Conservation (phyloP, 2,888 invertebrate genomes). For the Orthosia incerta region DNA sequence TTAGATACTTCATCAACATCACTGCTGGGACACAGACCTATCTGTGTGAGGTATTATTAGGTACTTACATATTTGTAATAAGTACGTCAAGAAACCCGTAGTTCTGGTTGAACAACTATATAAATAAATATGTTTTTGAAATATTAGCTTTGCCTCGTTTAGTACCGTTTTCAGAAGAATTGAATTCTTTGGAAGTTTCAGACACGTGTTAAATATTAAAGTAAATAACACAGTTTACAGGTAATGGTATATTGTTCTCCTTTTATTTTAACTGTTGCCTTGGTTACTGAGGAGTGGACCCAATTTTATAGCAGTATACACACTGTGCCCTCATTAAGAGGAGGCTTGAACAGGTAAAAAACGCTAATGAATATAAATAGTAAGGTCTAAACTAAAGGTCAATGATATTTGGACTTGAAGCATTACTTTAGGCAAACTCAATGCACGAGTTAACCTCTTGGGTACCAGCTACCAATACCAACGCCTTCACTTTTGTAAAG, state of each 20-base stretch:
- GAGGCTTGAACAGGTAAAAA: not conserved
- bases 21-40: too few relatives aligned
- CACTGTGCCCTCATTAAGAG: not conserved
- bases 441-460: too few relatives aligned
- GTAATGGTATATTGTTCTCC: not conserved
- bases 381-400: too few relatives aligned
- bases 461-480: too few relatives aligned
- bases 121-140: conserved; percentile 1
- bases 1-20: not conserved
- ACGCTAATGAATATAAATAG: not conserved
- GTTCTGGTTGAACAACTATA: not conserved
- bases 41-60: too few relatives aligned
- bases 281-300: not conserved
- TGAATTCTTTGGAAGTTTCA: not conserved
- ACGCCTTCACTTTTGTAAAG: too few relatives aligned
- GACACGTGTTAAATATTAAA: not conserved
- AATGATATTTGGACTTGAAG: too few relatives aligned
- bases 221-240: not conserved
- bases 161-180: not conserved
- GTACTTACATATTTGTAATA: not conserved
- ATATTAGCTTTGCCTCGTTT: conserved; percentile 3
- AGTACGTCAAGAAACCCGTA: not conserved
- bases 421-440: too few relatives aligned
- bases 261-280: not conserved
- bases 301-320: not conserved